These are phyloP conservation scores for Neodontobutis hainanensis DNA, from an alignment of 2,113 vertebrate species.

Conservation along the genomic window DNA sequence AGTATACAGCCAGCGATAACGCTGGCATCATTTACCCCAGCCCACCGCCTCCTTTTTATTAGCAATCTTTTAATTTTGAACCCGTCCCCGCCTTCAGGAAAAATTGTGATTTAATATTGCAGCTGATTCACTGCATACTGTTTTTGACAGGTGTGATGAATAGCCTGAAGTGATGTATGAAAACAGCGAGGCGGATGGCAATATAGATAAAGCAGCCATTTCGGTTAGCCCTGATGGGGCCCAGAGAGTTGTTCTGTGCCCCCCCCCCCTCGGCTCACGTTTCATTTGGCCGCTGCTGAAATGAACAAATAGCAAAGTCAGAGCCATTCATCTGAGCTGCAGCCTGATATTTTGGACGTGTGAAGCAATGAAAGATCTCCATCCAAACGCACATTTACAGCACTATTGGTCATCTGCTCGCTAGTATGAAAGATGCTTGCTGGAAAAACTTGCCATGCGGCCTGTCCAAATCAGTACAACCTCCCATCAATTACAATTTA, in stretches of 20 bases:
- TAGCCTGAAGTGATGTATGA: conserved; percentile 82
- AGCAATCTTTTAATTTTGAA: conserved; percentile 81
- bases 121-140: conserved; percentile 79
- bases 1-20: conserved; percentile 79
- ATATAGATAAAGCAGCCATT: conserved; percentile 81
- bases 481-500: conserved; percentile 4
- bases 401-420: conserved; percentile 7
- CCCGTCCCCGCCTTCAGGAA: conserved; percentile 66
- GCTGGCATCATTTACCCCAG: conserved; percentile 76
- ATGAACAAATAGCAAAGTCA: conserved; percentile 70
- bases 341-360: conserved; percentile 42
- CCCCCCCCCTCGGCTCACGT: conserved; percentile 63
- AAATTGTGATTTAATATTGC: conserved; percentile 81
- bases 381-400: conserved; percentile 45
- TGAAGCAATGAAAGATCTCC: conserved; percentile 48
- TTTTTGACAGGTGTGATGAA: conserved; percentile 82
- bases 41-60: conserved; percentile 78
- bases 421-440: neutral
- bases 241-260: conserved; percentile 39
- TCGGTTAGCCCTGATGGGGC: conserved; percentile 71
- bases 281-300: conserved; percentile 71
- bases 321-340: conserved; percentile 58
- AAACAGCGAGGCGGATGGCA: conserved; percentile 80
- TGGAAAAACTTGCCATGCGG: neutral
- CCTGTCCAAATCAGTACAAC: neutral